phyloP scores from a whole-genome alignment of 2,113 vertebrate species.

The Girardinichthys multiradiatus region DNA sequence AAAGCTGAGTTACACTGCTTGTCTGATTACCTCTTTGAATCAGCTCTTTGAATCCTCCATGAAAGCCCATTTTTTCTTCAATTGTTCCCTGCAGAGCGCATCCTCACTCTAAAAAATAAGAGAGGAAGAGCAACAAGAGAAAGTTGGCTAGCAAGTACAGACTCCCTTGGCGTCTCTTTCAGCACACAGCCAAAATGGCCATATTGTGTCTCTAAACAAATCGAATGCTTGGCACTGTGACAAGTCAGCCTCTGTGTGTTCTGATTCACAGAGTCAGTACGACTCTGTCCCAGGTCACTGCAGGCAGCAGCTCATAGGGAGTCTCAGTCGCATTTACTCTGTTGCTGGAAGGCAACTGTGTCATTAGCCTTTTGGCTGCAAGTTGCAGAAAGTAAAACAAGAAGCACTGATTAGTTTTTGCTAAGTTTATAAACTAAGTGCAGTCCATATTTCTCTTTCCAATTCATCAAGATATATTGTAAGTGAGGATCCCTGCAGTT shows the following conservation, averaged over 20 bases:
- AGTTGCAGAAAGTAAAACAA: slow-evolving; percentile 30
- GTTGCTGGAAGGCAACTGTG: slow-evolving; percentile 54
- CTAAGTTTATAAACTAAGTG: slow-evolving; percentile 40
- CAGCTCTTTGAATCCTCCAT: slow-evolving; percentile 54
- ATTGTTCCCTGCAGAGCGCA: slow-evolving; percentile 51
- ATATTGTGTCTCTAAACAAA: slow-evolving; percentile 78
- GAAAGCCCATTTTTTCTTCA: slow-evolving; percentile 57
- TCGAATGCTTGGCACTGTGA: slow-evolving; percentile 72
- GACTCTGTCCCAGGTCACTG: slow-evolving; percentile 65
- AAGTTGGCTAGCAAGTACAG: slow-evolving; percentile 64
- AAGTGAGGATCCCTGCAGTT: slow-evolving; percentile 30
- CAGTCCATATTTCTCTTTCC: slow-evolving; percentile 19
- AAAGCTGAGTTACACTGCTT: slow-evolving; percentile 57
- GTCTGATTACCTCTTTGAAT: slow-evolving; percentile 70
- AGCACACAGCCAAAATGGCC: slow-evolving; percentile 73
- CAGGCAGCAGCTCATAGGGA: slow-evolving; percentile 63
- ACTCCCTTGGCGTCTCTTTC: slow-evolving; percentile 60
- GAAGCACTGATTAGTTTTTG: slow-evolving; percentile 47
- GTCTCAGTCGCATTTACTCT: slow-evolving; percentile 49
- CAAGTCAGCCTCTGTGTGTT: slow-evolving; percentile 63
- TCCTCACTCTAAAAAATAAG: slow-evolving; percentile 48
- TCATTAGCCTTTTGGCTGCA: slow-evolving; percentile 67
- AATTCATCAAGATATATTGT: slow-evolving; percentile 40
- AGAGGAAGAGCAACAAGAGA: slow-evolving; percentile 57
- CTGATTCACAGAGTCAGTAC: slow-evolving; percentile 67